phyloP scores from a whole-genome alignment of 2,113 vertebrate species.

The Cettia cetti region DNA sequence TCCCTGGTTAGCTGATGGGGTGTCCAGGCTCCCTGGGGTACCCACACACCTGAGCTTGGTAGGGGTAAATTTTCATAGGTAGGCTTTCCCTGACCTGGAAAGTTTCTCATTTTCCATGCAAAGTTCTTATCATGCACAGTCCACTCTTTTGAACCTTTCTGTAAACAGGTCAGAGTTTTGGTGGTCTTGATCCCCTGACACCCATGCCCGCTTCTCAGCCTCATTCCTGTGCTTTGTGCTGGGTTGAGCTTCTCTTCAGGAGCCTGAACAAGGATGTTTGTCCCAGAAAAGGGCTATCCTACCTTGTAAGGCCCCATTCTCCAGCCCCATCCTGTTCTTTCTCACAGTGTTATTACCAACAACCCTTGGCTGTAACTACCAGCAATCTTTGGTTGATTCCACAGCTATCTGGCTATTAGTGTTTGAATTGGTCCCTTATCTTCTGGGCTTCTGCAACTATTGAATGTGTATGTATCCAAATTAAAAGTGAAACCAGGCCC shows the following conservation, averaged over 20 bases:
- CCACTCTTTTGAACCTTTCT: background rate
- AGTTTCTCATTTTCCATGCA: background rate
- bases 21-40: too few relatives aligned
- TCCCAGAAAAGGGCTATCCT: background rate
- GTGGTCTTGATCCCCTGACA: too few relatives aligned
- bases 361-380: background rate
- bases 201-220: background rate
- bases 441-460: background rate
- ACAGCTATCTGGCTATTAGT: background rate
- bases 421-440: background rate
- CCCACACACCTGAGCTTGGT: background rate
- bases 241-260: background rate
- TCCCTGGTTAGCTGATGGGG: background rate
- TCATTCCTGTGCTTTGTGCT: background rate
- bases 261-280: background rate
- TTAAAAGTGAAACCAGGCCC: background rate
- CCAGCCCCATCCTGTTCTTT: background rate
- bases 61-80: background rate
- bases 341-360: background rate
- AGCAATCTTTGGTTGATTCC: background rate
- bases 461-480: fast-evolving
- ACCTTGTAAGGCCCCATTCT: background rate
- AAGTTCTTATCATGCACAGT: background rate
- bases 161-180: background rate
- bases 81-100: background rate